Conservation (phyloP, 2,888 invertebrate genomes). For the Pardosa pseudoannulata region DNA sequence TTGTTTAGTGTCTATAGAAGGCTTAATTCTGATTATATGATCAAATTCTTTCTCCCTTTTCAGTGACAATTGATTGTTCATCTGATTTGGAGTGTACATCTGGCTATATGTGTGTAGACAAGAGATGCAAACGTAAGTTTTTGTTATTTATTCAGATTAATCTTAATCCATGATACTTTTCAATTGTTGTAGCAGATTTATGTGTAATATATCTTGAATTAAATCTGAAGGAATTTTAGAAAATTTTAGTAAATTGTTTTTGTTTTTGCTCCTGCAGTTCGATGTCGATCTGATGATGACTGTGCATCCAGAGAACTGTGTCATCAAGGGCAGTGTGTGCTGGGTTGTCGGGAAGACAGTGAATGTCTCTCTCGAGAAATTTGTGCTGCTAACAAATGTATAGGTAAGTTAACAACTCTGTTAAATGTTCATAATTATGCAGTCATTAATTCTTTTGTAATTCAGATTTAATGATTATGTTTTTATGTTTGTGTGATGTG, state of each 20-base stretch:
- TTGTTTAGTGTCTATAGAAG: too few relatives aligned
- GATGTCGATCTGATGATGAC: conserved; percentile 73
- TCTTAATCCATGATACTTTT: too few relatives aligned
- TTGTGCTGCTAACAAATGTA: conserved; percentile 89
- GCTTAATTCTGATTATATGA: too few relatives aligned
- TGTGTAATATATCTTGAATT: too few relatives aligned
- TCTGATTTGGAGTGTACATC: conserved; percentile 89
- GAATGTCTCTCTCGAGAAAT: conserved; percentile 91
- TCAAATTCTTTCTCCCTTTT: conserved; percentile 16
- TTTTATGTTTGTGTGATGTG: background rate
- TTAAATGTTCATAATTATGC: background rate
- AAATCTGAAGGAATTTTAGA: too few relatives aligned
- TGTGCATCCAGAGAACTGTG: conserved; percentile 74
- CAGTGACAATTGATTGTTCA: conserved; percentile 81
- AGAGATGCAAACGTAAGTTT: conserved; percentile 73
- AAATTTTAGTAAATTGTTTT: too few relatives aligned
- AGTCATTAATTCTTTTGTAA: background rate
- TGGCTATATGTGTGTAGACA: conserved; percentile 85
- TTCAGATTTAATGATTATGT: too few relatives aligned
- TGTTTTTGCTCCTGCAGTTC: conserved; percentile 38
- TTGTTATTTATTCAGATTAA: background rate
- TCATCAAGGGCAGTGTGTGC: conserved; percentile 79
- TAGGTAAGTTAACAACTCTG: conserved; percentile 63
- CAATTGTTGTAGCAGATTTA: too few relatives aligned
- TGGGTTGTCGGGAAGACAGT: conserved; percentile 87